Evolutionary conservation across 1,140 invertebrate species (phyloP).

Genomic region (Hycleus cichorii): DNA sequence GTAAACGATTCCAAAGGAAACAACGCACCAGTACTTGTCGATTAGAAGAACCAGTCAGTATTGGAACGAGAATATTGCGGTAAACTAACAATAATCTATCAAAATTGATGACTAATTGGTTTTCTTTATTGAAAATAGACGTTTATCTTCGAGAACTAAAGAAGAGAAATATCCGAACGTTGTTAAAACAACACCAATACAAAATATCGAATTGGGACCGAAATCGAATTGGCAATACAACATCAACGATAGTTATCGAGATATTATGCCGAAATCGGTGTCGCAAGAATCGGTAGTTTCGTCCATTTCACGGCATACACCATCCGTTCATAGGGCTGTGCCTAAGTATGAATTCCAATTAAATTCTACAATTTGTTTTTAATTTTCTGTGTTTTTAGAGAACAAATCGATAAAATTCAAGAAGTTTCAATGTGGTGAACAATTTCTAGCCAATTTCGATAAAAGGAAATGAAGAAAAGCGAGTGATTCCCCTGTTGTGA

Average conservation of each 20-base stretch:
- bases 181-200: slow-evolving; percentile 46
- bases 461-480: slow-evolving; percentile 13
- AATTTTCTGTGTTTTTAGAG: slow-evolving; percentile 16
- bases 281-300: slow-evolving; percentile 44
- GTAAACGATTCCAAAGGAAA: slow-evolving; percentile 58
- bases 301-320: slow-evolving; percentile 34
- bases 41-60: slow-evolving; percentile 53
- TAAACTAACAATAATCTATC: slow-evolving; percentile 22
- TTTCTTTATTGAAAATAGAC: slow-evolving; percentile 32
- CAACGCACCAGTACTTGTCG: slow-evolving; percentile 46
- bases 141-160: slow-evolving; percentile 54
- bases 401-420: slow-evolving; percentile 23
- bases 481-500: slow-evolving; percentile 24
- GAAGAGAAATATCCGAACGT: slow-evolving; percentile 43
- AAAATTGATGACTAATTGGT: no score
- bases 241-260: slow-evolving; percentile 27
- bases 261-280: slow-evolving; percentile 36
- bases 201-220: slow-evolving; percentile 49
- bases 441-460: background rate
- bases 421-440: slow-evolving; percentile 34
- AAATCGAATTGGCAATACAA: slow-evolving; percentile 52
- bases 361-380: background rate
- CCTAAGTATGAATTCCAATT: slow-evolving; percentile 13
- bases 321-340: slow-evolving; percentile 26
- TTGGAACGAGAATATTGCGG: slow-evolving; percentile 52